Evolutionary conservation across 2,797 vertebrate species (phyloP).

Genomic region (Crenichthys baileyi): DNA sequence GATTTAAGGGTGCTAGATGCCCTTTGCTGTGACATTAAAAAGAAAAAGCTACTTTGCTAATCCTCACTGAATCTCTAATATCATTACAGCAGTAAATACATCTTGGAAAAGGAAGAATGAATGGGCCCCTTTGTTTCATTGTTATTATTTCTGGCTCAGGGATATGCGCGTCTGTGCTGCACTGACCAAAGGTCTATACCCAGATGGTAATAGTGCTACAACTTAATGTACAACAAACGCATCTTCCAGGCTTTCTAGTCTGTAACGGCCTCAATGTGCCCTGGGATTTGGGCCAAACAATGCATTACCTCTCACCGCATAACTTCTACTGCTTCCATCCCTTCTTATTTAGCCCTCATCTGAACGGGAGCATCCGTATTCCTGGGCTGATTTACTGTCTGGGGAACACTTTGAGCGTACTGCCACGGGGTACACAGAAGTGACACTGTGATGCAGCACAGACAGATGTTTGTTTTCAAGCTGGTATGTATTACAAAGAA

Average conservation of each 20-base stretch:
- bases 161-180: constrained; percentile 67
- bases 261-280: constrained; percentile 59
- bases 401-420: constrained; percentile 47
- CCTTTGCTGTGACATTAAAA: constrained; percentile 68
- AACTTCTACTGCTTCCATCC: constrained; percentile 65
- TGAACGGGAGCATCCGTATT: constrained; percentile 65
- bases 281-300: constrained; percentile 72
- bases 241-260: constrained; percentile 74
- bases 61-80: constrained; percentile 78
- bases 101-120: constrained; percentile 75
- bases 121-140: constrained; percentile 82
- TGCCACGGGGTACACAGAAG: constrained; percentile 52
- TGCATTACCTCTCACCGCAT: constrained; percentile 72
- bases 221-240: constrained; percentile 82
- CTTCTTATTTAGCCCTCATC: constrained; percentile 59
- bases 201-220: constrained; percentile 78
- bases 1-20: constrained; percentile 73
- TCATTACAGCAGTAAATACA: constrained; percentile 78
- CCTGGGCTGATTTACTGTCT: constrained; percentile 66
- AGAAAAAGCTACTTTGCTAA: constrained; percentile 71
- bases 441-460: constrained; percentile 28
- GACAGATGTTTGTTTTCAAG: constrained; percentile 33
- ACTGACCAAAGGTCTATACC: constrained; percentile 80
- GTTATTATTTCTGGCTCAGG: constrained; percentile 83
- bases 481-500: constrained; percentile 17